Percentiles rank a stretch among this genome's conserved stretches.
Evolutionary conservation across 2,113 vertebrate species (phyloP).

Genomic region (Capreolus pygargus): DNA sequence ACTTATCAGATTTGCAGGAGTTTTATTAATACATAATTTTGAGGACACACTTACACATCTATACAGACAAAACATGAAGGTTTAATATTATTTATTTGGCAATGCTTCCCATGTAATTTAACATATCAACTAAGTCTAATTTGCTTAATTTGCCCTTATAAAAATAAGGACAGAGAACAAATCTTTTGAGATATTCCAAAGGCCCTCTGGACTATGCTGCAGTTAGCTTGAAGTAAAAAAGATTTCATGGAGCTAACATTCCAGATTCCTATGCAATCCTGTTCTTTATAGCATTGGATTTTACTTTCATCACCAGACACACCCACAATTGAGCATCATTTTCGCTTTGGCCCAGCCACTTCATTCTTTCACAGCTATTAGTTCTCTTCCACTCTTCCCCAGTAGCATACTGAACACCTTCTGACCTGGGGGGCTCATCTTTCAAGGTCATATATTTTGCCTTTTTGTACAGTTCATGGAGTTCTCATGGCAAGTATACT

Average conservation of each 20-base stretch:
- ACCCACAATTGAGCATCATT: background rate
- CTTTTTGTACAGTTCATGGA: background rate
- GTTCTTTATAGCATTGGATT: background rate
- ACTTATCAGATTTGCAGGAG: background rate
- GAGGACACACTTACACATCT: background rate
- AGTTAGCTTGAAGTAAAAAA: background rate
- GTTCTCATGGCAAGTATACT: background rate
- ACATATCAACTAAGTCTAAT: background rate
- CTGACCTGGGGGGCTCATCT: background rate
- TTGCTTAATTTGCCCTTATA: background rate
- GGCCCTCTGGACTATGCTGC: background rate
- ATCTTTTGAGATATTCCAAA: background rate
- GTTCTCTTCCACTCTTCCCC: background rate
- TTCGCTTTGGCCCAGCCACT: background rate
- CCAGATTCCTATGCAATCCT: background rate
- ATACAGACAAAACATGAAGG: background rate
- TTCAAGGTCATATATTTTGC: background rate
- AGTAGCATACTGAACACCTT: background rate
- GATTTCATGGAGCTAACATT: background rate
- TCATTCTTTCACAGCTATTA: background rate
- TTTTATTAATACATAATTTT: background rate
- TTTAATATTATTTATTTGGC: background rate
- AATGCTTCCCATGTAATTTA: background rate
- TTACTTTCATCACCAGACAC: background rate
- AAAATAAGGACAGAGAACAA: background rate